Evolutionary conservation across 2,113 vertebrate species (phyloP), one percentile per base, ranked within the genome.

Genomic region (Gila orcuttii): DNA sequence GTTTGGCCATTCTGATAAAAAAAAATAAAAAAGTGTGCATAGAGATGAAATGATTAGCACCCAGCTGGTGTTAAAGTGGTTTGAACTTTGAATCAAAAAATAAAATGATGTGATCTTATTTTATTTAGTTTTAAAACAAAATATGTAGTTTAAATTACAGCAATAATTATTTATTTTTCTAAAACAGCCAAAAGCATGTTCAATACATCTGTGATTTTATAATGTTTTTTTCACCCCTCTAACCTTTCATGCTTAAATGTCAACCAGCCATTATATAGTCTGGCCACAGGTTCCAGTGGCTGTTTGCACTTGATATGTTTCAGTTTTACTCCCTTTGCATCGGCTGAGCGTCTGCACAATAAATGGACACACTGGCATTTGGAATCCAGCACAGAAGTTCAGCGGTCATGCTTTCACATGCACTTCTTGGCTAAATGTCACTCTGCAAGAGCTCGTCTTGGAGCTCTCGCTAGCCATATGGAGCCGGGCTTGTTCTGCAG

Each of bases 331-430:
- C 82, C 82, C 59, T 71, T 84, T 82, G 23, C 39, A 45, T 66
- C 28, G n/a, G 31, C 62, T 73, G 21, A 73, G 83, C 11, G 50
- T 86, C 71, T 86, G 45, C 47, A 71, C 36, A 85, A 68, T 71
- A 79, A 85, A 85, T 82, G 79, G 33, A 85, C 42, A 66, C 68
- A 39, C 71, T 85, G 89, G 85, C 85, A 90, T 90, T 90, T 90
- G 62, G 69, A 86, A 62, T 45, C 55, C 36, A 33, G 75, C 80
- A 82, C 85, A 85, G 64, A 73, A 88, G 82, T 85, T 85, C 86
- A 85, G 39, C 76, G 83, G 86, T 84, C 82, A 60, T 87, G 68
- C 84, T 87, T 87, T 87, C 73, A 80, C 60, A 66, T 64, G 59
- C 47, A 50, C 62, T 87, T 83, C 57, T 88, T 62, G 60, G 60